Conservation (phyloP, 2,113 vertebrate genomes). For the Nanorana parkeri region DNA sequence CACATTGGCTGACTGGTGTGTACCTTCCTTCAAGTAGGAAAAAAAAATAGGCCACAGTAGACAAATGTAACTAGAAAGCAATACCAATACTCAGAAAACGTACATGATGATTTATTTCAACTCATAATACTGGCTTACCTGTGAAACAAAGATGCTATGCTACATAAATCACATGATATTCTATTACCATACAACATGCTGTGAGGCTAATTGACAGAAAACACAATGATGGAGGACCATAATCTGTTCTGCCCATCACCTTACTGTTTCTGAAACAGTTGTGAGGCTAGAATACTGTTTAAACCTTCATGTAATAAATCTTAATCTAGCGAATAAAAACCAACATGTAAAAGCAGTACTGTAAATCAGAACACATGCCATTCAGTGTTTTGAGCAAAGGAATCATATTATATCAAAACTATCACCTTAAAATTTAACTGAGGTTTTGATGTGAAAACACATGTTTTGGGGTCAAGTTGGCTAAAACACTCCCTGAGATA, state of each 20-base stretch:
- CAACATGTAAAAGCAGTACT: not conserved
- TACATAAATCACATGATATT: constrained; percentile 15
- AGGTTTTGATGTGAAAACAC: no score
- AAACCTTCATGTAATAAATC: constrained; percentile 20
- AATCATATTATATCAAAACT: no score
- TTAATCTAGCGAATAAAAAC: constrained; percentile 21
- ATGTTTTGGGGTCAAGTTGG: no score
- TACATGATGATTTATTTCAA: not conserved
- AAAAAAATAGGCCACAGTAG: not conserved
- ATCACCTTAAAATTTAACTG: no score
- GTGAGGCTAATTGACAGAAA: not conserved
- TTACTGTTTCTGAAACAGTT: not conserved
- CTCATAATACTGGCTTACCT: not conserved
- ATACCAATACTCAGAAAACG: not conserved
- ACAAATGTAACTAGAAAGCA: not conserved
- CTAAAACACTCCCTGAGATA: no score
- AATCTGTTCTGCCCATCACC: constrained; percentile 7
- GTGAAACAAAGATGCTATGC: constrained; percentile 58
- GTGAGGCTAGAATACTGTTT: not conserved
- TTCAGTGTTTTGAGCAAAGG: no score
- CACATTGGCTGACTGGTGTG: no score
- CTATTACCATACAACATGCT: not conserved
- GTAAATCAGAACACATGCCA: not conserved
- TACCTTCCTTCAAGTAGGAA: no score
- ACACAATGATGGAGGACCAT: not conserved